phyloP scores from a whole-genome alignment of 2,888 invertebrate species.

The Lingula anatina region DNA sequence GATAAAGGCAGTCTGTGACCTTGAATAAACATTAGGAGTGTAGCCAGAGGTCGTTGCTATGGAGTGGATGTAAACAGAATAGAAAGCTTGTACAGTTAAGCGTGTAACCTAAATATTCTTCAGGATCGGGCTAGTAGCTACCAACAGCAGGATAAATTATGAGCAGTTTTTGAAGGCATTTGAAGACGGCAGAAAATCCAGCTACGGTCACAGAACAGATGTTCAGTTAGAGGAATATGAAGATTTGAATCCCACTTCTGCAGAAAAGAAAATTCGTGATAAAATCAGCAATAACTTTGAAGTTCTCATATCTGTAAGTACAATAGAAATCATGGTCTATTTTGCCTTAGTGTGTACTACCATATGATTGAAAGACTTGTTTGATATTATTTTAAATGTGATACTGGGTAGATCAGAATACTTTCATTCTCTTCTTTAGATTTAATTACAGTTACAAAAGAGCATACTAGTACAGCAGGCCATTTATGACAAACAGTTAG shows the following conservation, averaged over 20 bases:
- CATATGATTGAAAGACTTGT: too few relatives aligned
- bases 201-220: slow-evolving; percentile 23
- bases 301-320: slow-evolving; percentile 33
- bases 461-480: too few relatives aligned
- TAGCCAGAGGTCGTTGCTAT: too few relatives aligned
- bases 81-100: background rate
- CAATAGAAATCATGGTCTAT: background rate
- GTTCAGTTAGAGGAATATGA: slow-evolving; percentile 25
- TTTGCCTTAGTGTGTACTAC: too few relatives aligned
- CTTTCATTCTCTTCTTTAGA: too few relatives aligned
- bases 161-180: slow-evolving; percentile 42
- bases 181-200: slow-evolving; percentile 43
- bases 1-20: too few relatives aligned
- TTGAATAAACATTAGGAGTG: too few relatives aligned
- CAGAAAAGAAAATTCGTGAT: slow-evolving; percentile 28
- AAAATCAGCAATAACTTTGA: slow-evolving; percentile 28
- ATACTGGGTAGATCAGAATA: too few relatives aligned
- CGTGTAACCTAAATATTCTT: too few relatives aligned
- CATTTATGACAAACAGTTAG: too few relatives aligned
- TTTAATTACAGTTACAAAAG: too few relatives aligned
- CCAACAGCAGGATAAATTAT: slow-evolving; percentile 33
- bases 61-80: background rate
- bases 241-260: slow-evolving; percentile 27
- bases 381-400: too few relatives aligned
- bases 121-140: slow-evolving; percentile 35